Conservation (phyloP, 92 coral and sea anemone species). For the Heliopora coerulea region DNA sequence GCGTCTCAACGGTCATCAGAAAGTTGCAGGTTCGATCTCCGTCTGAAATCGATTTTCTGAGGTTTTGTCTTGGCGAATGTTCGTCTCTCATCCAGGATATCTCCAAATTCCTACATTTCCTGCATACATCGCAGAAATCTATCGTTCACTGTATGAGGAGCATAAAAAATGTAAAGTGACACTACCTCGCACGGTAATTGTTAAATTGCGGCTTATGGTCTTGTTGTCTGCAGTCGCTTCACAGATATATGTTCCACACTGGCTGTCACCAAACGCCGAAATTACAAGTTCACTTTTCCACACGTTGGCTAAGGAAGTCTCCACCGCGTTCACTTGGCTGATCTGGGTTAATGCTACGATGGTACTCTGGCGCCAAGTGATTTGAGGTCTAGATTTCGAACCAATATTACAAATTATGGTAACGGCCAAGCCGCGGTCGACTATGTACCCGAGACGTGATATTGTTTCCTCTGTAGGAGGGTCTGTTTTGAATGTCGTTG, state of each 20-base stretch:
- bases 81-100: too few relatives aligned
- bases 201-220: background rate
- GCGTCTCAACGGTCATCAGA: too few relatives aligned
- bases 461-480: background rate
- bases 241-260: background rate
- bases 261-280: background rate
- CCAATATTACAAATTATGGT: background rate
- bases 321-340: too few relatives aligned
- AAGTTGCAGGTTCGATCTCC: too few relatives aligned
- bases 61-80: too few relatives aligned
- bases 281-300: background rate
- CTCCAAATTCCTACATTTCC: too few relatives aligned
- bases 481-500: background rate
- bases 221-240: constrained; percentile 7
- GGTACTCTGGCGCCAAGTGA: background rate
- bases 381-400: background rate
- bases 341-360: background rate
- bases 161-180: too few relatives aligned
- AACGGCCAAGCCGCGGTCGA: background rate
- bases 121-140: too few relatives aligned
- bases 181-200: constrained; percentile 19
- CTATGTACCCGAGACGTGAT: background rate
- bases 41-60: too few relatives aligned
- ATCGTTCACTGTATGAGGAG: too few relatives aligned
- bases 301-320: background rate